Base-by-base conservation (phyloP, 2,113 vertebrate genomes). In the Melospiza georgiana region DNA sequence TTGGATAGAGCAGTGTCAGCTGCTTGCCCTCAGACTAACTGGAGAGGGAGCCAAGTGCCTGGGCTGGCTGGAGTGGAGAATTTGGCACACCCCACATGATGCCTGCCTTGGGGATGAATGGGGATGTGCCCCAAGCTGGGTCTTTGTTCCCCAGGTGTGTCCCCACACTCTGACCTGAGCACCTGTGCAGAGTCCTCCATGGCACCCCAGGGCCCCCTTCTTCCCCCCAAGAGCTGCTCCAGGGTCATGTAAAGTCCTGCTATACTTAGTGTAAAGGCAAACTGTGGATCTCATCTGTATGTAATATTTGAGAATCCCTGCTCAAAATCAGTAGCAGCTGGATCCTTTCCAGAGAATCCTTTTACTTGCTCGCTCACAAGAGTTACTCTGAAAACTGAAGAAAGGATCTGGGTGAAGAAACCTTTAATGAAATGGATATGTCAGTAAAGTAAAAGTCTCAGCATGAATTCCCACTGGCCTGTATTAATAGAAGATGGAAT, bases 401-500 rank as follows among this genome's bases (percentile, higher is more conserved):
- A 72, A 87, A 79, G 41, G 74, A 31, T 82, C 66, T 85, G 66
- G 61, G 76, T 93, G 81, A 91, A 87, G 87, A 87, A 91, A 89
- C 43, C 52, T 72, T 52, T 83, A 90, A 95, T 95, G 66, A 87
- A 90, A 87, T 76, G 58, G 67, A 16, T 84, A 78, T 83, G 81
- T 87, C 81, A 79, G 81, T 89, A 66, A 84, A 94, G 39, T 71
- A 71, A 39, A 94, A 80, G 49, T 91, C 71, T 84, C 80, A 94
- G 46, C 24, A 19, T 73, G 87, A 95, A 93, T 96, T 93, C 89
- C 89, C 90, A 69, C 71, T 89, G 81, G 74, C 78, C 71, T n/a
- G 74, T 95, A 51, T 77, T 95, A 95, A 89, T 76, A 91, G 87
- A 87, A 87, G 87, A 93, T 84, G 77, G 95, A 94, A 92, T 94